Conservation (phyloP, 2,888 invertebrate genomes). For the Andrena bicolor region DNA sequence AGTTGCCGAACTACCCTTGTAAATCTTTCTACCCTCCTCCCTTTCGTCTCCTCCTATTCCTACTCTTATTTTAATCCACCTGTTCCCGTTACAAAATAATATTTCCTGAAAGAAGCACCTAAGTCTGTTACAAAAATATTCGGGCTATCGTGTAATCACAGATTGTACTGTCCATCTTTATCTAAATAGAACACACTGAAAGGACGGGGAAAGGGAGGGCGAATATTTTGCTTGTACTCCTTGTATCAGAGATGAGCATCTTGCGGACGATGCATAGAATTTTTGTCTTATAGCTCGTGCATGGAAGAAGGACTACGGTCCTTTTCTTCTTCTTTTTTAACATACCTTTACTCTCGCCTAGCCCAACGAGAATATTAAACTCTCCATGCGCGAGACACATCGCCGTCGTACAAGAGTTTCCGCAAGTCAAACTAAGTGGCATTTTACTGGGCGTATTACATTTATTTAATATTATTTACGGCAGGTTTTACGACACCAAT, state of each 20-base stretch:
- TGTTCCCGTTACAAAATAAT: too few species aligned
- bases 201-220: neutral
- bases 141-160: neutral
- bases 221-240: slow-evolving; percentile 28
- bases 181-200: slow-evolving; percentile 25
- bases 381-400: slow-evolving; percentile 44
- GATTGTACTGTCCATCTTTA: slow-evolving; percentile 25
- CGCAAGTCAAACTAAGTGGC: slow-evolving; percentile 76
- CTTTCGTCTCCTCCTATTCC: too few species aligned
- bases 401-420: slow-evolving; percentile 40
- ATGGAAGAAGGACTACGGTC: slow-evolving; percentile 14
- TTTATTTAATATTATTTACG: slow-evolving; percentile 85
- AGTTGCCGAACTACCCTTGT: too few species aligned
- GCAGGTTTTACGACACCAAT: slow-evolving; percentile 83
- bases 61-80: neutral
- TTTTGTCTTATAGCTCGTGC: slow-evolving; percentile 14
- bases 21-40: too few species aligned
- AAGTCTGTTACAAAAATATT: slow-evolving; percentile 9
- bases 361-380: slow-evolving; percentile 58
- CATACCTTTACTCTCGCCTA: slow-evolving; percentile 39
- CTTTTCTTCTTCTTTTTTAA: slow-evolving; percentile 12
- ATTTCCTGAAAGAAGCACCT: neutral
- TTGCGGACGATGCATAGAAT: slow-evolving; percentile 4
- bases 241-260: slow-evolving; percentile 44
- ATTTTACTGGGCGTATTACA: slow-evolving; percentile 83